Evolutionary conservation across 1,140 invertebrate genomes (phyloP), one percentile per base, ranked within the genome.

Genomic region (Druon quercuslanigerum): DNA sequence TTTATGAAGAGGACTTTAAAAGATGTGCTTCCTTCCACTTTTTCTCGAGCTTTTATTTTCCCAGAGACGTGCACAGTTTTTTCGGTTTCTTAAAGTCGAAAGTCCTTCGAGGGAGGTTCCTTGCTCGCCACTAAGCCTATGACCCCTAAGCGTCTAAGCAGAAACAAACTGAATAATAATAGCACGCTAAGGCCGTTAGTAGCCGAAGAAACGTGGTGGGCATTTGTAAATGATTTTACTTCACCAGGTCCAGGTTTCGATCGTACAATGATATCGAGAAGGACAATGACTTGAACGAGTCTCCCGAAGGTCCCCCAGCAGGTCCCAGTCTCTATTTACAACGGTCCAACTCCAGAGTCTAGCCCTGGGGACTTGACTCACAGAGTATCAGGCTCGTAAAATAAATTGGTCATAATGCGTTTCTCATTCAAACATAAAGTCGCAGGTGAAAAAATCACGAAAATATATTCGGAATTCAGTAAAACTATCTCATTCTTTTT

Each of bases 91-190:
- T 12, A 25, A 60, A 60, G 57, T 60, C 57, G 57, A 40, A 60
- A 60, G 57, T 33, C 57, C 57, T 40, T 33, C 13, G 25, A 60
- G 20, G 19, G 57, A 60, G 57, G 57, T 14, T 60, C 57, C 57
- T 25, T 33, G 11, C 20, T 12, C 20, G 20, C 57, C 57, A 33
- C 40, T 46, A 46, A 46, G 40, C 7, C 7, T 46, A 46, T 11
- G 40, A 7, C 8, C 40, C 40, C 40, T 46, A 46, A 46, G 40
- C 40, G 40, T 9, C 40, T 46, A 46, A 60, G 20, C 25, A 60
- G 57, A 60, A 60, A 60, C 57, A 60, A 60, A 60, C 57, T 60
- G 57, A 60, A 60, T 60, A 60, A 60, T 60, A 60, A 56, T 56
- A 56, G 25, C 57, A 60, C 57, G 57, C 25, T 40, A 60, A 14